Base-by-base conservation (phyloP, 2,888 invertebrate genomes). In the Atrina japonica region DNA sequence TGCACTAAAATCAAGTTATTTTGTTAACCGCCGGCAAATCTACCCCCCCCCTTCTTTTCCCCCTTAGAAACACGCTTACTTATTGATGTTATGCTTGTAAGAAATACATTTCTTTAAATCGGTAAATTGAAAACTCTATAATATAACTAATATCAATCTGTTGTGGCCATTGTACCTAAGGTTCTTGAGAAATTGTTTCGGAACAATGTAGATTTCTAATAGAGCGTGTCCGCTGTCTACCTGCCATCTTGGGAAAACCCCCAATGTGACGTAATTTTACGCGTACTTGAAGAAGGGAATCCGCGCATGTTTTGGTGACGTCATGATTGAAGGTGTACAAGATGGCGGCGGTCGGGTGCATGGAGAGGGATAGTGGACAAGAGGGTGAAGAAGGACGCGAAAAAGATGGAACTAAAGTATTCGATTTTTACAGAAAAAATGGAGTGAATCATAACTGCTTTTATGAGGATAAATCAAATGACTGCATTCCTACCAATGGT, bases 291-390 rank as follows among this genome's bases (percentile, higher is more conserved):
- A 25, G 49, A 70, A 68, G 81, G 78, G 71, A 80, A 75, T 77
- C 81, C 77, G 65, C 77, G 69, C 77, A 73, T 64, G 53, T 75
- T 75, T 66, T 73, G 43, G 56, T 83, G 85, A 88, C 86, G 86
- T 86, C 80, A 81, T 71, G 77, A 79, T 75, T 83, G 78, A 81
- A 77, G 82, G 82, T 83, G 80, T 78, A 75, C 82, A 87, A 86
- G 83, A 88, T 88, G 88, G 88, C 87, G 87, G 84, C 83, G 73
- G 87, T 86, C 80, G 86, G 86, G 84, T 86, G 87, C 84, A 74
- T 80, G 81, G 77, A 75, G 65, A 81, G 82, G 76, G 82, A 75
- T 78, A 80, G 84, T 77, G 75, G 76, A 72, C 77, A 86, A 75
- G 84, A 86, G 60, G 82, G 80, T 75, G 81, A 83, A 60, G 83